Percentiles rank a stretch among this genome's conserved stretches.
These are phyloP conservation scores for Philonicus albiceps DNA, from an alignment of 2,888 invertebrate genomes.

Conservation along the genomic window DNA sequence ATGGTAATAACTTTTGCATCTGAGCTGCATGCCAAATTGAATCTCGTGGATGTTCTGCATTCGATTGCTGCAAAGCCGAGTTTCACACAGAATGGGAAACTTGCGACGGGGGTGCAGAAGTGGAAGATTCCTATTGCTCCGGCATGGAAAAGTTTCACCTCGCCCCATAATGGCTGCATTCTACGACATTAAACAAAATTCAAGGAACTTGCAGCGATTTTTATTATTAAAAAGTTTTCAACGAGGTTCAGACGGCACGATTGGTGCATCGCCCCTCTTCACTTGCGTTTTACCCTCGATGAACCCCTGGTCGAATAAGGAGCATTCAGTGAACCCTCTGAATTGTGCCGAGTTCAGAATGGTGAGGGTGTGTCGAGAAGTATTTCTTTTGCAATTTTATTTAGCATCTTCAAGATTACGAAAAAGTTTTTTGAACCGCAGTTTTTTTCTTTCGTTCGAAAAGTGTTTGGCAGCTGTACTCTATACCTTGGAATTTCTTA, in stretches of 20 bases:
- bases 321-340: not conserved
- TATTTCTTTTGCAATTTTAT: not conserved
- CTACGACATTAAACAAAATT: slow-evolving; percentile 30
- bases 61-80: slow-evolving; percentile 5
- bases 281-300: not conserved
- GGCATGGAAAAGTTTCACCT: slow-evolving; percentile 7
- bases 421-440: not conserved
- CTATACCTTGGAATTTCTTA: not conserved
- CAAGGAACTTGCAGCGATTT: not conserved
- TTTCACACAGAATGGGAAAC: slow-evolving; percentile 6
- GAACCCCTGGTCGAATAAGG: not conserved
- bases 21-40: slow-evolving; percentile 33
- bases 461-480: not conserved
- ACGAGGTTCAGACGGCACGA: not conserved
- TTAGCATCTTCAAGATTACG: not conserved
- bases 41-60: slow-evolving; percentile 21
- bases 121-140: not conserved
- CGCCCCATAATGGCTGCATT: not conserved
- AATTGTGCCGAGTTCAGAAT: not conserved
- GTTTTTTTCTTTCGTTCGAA: not conserved
- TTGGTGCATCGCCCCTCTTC: not conserved
- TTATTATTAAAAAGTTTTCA: not conserved
- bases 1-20: slow-evolving; percentile 16
- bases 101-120: not conserved
- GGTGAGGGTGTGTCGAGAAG: not conserved